These are phyloP conservation scores for Yponomeuta cagnagella DNA, from an alignment of 2,888 invertebrate genomes.

Conservation along the genomic window DNA sequence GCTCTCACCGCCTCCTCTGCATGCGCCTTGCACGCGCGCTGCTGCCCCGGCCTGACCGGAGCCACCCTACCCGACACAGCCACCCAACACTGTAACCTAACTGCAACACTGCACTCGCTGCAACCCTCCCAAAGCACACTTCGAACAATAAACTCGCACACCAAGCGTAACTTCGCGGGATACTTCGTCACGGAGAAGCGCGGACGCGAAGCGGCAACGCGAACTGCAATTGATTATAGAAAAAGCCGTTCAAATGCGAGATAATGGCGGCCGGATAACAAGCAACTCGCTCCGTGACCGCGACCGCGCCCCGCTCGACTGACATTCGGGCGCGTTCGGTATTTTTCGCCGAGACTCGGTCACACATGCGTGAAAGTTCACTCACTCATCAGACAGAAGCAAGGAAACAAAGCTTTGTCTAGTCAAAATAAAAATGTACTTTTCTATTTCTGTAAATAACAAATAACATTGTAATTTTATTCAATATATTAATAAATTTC, in stretches of 20 bases:
- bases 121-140: constrained; percentile 5
- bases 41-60: constrained; percentile 58
- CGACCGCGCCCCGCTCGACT: constrained; percentile 78
- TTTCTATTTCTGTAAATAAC: neutral
- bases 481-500: neutral
- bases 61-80: constrained; percentile 54
- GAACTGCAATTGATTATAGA: constrained; percentile 66
- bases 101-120: constrained; percentile 60
- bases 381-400: constrained; percentile 42
- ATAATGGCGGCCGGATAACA: constrained; percentile 79
- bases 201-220: constrained; percentile 55
- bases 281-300: constrained; percentile 75
- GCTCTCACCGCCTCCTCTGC: constrained; percentile 77
- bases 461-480: neutral
- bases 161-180: neutral
- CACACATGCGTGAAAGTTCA: constrained; percentile 67
- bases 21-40: constrained; percentile 67
- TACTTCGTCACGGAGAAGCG: constrained; percentile 14
- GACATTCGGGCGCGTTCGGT: constrained; percentile 70
- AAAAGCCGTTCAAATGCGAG: constrained; percentile 75
- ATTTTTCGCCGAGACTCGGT: constrained; percentile 66
- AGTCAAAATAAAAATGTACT: neutral
- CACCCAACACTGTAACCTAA: constrained; percentile 67
- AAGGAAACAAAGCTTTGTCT: constrained; percentile 9
- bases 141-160: neutral